These are phyloP conservation scores for Mythimna impura DNA, from an alignment of 2,888 invertebrate species.

Conservation along the genomic window DNA sequence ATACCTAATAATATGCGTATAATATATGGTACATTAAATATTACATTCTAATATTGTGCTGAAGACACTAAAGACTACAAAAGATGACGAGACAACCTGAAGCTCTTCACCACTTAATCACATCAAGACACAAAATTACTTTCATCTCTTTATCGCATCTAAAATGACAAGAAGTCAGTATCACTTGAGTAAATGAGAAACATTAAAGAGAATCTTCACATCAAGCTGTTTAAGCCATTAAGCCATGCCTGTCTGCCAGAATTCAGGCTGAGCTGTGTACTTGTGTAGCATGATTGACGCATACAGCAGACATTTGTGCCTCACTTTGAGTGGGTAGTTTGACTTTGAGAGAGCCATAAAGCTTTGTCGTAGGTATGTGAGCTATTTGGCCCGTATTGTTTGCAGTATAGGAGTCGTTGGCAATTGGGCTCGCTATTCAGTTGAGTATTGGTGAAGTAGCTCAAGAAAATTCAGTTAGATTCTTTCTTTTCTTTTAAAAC, in stretches of 20 bases:
- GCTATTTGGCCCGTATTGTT: constrained; percentile 18
- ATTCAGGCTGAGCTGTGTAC: not conserved
- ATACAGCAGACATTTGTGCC: constrained; percentile 13
- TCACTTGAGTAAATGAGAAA: constrained; percentile 19
- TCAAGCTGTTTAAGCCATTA: constrained; percentile 3
- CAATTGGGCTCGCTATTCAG: not conserved
- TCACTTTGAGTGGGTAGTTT: constrained; percentile 38
- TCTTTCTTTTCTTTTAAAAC: not conserved
- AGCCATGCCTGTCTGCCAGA: not conserved
- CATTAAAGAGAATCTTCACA: constrained; percentile 10
- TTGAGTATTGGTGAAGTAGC: not conserved
- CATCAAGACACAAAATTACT: not conserved
- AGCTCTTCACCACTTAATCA: not conserved
- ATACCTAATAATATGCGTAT: too few species aligned
- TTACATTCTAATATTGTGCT: too few species aligned
- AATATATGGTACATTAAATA: too few species aligned
- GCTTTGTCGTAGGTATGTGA: constrained; percentile 6
- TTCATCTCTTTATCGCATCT: not conserved
- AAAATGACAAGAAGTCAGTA: not conserved
- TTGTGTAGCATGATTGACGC: constrained; percentile 34
- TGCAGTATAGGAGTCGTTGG: not conserved
- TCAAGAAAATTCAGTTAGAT: not conserved
- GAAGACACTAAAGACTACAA: not conserved
- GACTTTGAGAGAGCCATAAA: constrained; percentile 43
- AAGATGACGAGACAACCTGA: not conserved